These are phyloP conservation scores for Euphonia xanthogaster DNA, from an alignment of 2,797 vertebrate species.

Conservation along the genomic window DNA sequence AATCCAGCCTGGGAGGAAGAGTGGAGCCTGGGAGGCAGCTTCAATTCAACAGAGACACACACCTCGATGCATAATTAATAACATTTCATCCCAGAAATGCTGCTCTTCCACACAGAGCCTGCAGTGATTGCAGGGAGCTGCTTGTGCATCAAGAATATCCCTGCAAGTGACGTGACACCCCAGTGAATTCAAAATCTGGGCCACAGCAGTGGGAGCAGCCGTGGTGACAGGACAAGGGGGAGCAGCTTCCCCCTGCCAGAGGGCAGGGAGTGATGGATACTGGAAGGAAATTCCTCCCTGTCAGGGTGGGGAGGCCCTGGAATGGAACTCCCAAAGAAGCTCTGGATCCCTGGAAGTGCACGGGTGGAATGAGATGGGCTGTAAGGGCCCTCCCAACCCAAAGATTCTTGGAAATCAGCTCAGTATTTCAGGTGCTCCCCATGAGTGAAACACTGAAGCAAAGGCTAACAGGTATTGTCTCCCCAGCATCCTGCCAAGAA, in stretches of 20 bases:
- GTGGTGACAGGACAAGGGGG: neutral
- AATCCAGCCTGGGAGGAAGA: neutral
- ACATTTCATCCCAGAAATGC: slow-evolving; percentile 42
- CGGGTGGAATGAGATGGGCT: fast-evolving
- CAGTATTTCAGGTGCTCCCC: fast-evolving
- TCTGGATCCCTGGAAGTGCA: neutral
- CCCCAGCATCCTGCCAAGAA: neutral
- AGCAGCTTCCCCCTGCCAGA: neutral
- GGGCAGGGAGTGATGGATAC: neutral
- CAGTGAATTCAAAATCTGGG: neutral
- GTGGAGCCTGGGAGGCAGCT: slow-evolving; percentile 59
- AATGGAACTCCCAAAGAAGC: neutral
- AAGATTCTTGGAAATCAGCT: neutral
- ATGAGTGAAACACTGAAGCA: fast-evolving
- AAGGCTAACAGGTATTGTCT: neutral
- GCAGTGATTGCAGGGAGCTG: slow-evolving; percentile 30
- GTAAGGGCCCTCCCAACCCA: neutral
- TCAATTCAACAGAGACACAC: slow-evolving; percentile 2
- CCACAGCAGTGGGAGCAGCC: neutral
- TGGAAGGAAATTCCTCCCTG: neutral
- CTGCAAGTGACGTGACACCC: neutral
- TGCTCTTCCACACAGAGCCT: neutral
- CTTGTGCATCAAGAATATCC: neutral
- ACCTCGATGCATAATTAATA: slow-evolving; percentile 62
- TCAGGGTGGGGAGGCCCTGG: neutral